Base-by-base conservation (phyloP, 2,888 invertebrate species). In the Watsonalla binaria region DNA sequence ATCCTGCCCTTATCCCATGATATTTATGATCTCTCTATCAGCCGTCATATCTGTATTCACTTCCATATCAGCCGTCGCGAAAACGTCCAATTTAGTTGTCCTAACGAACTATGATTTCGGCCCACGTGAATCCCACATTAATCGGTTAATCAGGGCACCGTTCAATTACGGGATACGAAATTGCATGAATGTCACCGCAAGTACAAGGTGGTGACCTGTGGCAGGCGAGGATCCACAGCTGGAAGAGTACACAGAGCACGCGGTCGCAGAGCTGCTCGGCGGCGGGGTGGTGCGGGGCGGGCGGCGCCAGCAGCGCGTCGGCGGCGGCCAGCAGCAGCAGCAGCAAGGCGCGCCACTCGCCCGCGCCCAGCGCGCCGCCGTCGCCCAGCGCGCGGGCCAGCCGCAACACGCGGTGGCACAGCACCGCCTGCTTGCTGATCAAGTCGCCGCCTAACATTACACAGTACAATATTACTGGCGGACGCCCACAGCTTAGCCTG, bases 201-300 rank as follows among this genome's bases (percentile, higher is more conserved):
- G 8, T 37, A 37, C 37, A 37, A 37, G 37, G 5, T 42, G 8
- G 33, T 54, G 13, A 87, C 88, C 92, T 90, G 51, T 92, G 92
- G 59, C 92, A 93, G 0, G 93, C 92, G 56, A 92, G 65, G 42
- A 92, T 78, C 93, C 92, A 92, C 52, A 97, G 94, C 89, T 98
- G 97, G 82, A 99, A 96, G 53, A 99, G 92, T 42, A 98, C 98
- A 64, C 97, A 97, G 6, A 99, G 92, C 52, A 99, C 97, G 42
- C 99, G 92, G 82, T 98, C 98, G 79, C 98, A 98, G 47, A 99
- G 91, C 79, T 98, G 98, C 80, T 98, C 98, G 0, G 97, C 97
- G n/a, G 97, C 97, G 74, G 98, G 96, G 84, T 98, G 98, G 86
- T 96, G 96, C 37, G 97, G 95, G 6, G 96, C 96, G 6, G 99